phyloP scores from a whole-genome alignment of 2,797 vertebrate genomes.

The Limosa lapponica region DNA sequence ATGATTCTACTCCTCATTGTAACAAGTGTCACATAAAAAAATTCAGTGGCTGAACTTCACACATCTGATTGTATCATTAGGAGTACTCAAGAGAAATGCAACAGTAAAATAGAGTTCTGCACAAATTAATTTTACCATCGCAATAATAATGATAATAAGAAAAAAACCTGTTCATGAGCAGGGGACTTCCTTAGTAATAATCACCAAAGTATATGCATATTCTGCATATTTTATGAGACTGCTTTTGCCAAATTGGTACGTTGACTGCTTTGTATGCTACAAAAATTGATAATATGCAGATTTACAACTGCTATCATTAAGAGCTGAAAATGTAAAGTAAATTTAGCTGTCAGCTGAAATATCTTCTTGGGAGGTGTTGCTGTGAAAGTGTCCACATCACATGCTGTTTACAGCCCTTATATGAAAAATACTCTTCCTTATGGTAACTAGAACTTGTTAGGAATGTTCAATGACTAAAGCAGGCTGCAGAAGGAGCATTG shows the following conservation, averaged over 20 bases:
- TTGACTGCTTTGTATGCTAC: neutral
- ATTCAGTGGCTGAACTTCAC: neutral
- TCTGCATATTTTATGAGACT: neutral
- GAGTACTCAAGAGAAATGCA: neutral
- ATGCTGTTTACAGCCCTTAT: neutral
- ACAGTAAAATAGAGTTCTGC: neutral
- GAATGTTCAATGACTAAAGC: neutral
- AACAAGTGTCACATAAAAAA: neutral
- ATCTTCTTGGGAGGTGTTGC: neutral
- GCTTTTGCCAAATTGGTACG: neutral
- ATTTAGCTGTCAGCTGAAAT: neutral
- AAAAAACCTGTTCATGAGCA: neutral
- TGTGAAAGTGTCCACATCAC: neutral
- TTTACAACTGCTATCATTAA: neutral
- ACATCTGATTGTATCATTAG: neutral
- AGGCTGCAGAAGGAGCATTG: neutral
- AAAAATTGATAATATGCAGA: neutral
- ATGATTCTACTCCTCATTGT: neutral
- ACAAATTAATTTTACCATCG: neutral
- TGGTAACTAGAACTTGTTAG: neutral
- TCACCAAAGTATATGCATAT: neutral
- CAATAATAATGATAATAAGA: neutral
- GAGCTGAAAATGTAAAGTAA: neutral
- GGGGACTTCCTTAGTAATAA: neutral
- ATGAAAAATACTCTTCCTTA: neutral